phyloP scores from a whole-genome alignment of 2,797 vertebrate species.

The Manis javanica region DNA sequence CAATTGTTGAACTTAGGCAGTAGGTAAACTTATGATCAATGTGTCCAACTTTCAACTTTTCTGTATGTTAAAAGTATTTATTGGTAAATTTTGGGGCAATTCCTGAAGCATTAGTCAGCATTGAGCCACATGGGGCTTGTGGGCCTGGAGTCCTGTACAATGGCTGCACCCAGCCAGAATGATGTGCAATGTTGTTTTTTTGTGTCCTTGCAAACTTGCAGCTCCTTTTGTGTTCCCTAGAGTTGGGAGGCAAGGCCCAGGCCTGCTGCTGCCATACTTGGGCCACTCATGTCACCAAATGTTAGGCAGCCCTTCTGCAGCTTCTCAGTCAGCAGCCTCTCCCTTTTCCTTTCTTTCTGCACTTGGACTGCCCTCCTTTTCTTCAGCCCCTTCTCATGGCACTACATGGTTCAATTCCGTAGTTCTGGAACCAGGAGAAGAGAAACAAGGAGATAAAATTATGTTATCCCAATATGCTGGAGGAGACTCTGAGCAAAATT shows the following conservation, averaged over 20 bases:
- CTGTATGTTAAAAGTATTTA: neutral
- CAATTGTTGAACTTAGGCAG: neutral
- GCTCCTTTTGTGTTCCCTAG: neutral
- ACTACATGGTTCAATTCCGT: neutral
- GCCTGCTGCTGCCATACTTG: neutral
- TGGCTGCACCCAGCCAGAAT: neutral
- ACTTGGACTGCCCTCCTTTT: neutral
- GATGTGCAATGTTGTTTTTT: neutral
- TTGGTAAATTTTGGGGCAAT: neutral
- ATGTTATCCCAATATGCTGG: neutral
- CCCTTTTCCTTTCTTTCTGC: neutral
- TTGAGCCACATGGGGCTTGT: neutral
- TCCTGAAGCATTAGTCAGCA: neutral
- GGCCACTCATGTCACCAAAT: neutral
- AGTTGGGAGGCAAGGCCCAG: neutral
- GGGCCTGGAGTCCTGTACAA: neutral
- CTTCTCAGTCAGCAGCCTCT: neutral
- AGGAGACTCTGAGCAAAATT: conserved; percentile 56
- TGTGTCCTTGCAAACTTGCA: neutral
- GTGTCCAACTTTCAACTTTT: neutral
- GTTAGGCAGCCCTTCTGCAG: neutral
- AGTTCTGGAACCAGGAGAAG: conserved; percentile 47
- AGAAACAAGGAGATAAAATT: conserved; percentile 49
- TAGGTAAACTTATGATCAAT: neutral
- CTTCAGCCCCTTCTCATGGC: neutral